These are phyloP conservation scores for Ptilodon capucinus DNA, from an alignment of 2,888 invertebrate genomes.

Conservation along the genomic window DNA sequence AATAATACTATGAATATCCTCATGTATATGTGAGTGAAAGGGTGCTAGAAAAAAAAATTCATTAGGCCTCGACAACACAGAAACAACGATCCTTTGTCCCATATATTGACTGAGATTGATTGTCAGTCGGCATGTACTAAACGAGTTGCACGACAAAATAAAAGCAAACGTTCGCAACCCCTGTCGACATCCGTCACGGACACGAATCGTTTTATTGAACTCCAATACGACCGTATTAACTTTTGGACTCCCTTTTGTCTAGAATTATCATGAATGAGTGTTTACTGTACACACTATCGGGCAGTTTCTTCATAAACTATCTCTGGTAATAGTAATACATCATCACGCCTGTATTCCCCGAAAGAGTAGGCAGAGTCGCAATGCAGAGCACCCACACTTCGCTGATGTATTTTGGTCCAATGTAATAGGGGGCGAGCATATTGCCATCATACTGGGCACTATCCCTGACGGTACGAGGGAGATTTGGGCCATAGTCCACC, in stretches of 20 bases:
- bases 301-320: too few species aligned
- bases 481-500: too few species aligned
- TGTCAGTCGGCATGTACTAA: slow-evolving; percentile 76
- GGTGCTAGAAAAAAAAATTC: slow-evolving; percentile 56
- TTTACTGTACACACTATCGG: too few species aligned
- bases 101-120: slow-evolving; percentile 80
- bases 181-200: slow-evolving; percentile 68
- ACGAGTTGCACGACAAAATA: slow-evolving; percentile 73
- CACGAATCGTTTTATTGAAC: slow-evolving; percentile 71
- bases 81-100: slow-evolving; percentile 72
- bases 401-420: too few species aligned
- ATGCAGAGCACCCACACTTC: too few species aligned
- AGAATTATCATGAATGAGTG: not conserved
- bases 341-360: too few species aligned
- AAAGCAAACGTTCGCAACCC: slow-evolving; percentile 72
- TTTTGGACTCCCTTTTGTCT: slow-evolving; percentile 36
- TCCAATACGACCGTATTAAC: slow-evolving; percentile 58
- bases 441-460: too few species aligned
- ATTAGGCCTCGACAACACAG: slow-evolving; percentile 64
- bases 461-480: too few species aligned
- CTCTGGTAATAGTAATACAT: too few species aligned
- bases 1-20: too few species aligned
- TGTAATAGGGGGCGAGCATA: too few species aligned
- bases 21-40: slow-evolving; percentile 41
- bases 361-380: too few species aligned